phyloP scores from a whole-genome alignment of 2,888 invertebrate species.

The Stegana nigrithorax region DNA sequence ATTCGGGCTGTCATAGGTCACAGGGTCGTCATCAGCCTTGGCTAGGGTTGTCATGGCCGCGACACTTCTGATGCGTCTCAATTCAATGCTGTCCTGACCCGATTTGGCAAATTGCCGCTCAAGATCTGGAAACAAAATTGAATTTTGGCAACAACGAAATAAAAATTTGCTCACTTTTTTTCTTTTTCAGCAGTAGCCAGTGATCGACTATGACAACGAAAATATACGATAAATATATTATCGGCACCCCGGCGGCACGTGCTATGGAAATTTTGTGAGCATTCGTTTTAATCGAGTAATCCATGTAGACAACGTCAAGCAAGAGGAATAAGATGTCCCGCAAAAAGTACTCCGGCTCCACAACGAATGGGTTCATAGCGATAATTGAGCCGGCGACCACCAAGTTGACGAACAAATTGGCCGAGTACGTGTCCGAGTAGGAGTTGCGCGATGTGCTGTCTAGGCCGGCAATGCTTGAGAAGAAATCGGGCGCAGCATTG shows the following conservation, averaged over 20 bases:
- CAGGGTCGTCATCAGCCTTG: neutral
- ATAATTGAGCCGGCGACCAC: conserved; percentile 73
- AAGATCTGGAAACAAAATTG: neutral
- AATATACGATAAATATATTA: conserved; percentile 21
- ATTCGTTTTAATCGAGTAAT: conserved; percentile 18
- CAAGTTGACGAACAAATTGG: conserved; percentile 74
- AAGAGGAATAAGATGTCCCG: conserved; percentile 39
- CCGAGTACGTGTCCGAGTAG: conserved; percentile 70
- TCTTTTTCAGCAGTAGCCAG: conserved; percentile 2
- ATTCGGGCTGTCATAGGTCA: neutral
- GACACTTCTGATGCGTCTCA: neutral
- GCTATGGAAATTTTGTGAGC: neutral
- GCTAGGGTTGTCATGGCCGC: neutral
- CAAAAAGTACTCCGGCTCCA: conserved; percentile 38
- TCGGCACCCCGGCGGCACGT: neutral
- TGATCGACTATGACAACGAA: conserved; percentile 24
- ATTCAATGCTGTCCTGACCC: too few relatives aligned
- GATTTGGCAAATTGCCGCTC: neutral
- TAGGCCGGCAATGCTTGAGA: conserved; percentile 71
- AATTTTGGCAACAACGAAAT: neutral
- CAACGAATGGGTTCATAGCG: conserved; percentile 70
- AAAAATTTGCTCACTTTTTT: conserved; percentile 13
- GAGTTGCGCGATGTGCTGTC: conserved; percentile 64
- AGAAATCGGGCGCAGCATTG: conserved; percentile 78
- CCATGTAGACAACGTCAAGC: conserved; percentile 19